Base-by-base conservation (phyloP, 1,140 invertebrate genomes). In the Tetraneura akinire region DNA sequence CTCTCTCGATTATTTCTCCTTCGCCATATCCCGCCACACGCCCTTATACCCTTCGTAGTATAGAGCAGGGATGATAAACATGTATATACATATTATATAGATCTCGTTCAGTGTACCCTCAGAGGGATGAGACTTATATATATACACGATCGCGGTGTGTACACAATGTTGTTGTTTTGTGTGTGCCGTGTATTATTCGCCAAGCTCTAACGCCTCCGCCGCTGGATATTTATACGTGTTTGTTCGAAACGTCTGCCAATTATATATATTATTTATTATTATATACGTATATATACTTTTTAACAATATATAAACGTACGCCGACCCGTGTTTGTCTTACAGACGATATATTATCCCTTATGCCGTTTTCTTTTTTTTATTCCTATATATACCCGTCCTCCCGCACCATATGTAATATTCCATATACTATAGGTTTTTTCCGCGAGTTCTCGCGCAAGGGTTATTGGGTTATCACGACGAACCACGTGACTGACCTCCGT, bases 181-280 rank as follows among this genome's bases (percentile, higher is more conserved):
- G 51, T 74, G 70, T 14, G 29, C 21, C 21, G 73, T 45, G 1
- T 76, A 45, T 76, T 70, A 70, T 71, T 71, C 68, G 68, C 68
- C 74, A 57, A 76, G 73, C 73, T 76, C 53, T 26, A 14, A 62
- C 74, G 55, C 74, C 74, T 62, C 55, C 42, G 74, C 74, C 74
- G 45, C 53, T 57, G 37, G 74, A 60, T 60, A 62, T 78, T 62
- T 60, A 60, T 78, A 45, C 37, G 37, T 29, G 74, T 71, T 71
- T 51, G 45, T 71, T 51, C 68, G 47, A n/a, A 71, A 51, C 45
- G 68, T 71, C 68, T 51, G 47, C 68, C 68, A 70, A 70, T 70
- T 70, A 70, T 66, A 18, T 37, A 66, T 49, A 49, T 11, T 4
- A 3, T 37, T 37, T 37, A 4, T 37, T 37, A 37, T 37, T 37